Evolutionary conservation across 2,888 invertebrate genomes (phyloP).

Genomic region (Cosmia trapezina): DNA sequence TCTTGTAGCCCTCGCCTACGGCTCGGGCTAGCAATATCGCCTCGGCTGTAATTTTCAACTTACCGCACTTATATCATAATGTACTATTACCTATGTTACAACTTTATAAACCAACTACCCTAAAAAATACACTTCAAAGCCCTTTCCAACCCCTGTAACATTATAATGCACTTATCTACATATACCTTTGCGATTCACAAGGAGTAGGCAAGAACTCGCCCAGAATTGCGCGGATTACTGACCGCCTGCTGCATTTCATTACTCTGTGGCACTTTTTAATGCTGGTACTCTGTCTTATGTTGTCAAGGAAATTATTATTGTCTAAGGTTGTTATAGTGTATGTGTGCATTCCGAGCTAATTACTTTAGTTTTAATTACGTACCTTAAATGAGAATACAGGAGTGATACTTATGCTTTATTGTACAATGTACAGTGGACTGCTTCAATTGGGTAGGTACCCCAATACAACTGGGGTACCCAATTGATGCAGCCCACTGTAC

Average conservation of each 20-base stretch:
- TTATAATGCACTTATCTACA: conserved; percentile 46
- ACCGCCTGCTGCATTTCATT: conserved; percentile 53
- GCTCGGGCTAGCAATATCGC: no score
- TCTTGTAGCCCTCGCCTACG: no score
- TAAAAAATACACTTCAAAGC: conserved; percentile 23
- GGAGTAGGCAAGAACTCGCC: conserved; percentile 36
- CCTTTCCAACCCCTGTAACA: conserved; percentile 12
- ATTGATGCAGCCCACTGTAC: no score
- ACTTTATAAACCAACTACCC: neutral
- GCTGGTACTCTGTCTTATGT: neutral
- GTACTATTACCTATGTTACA: neutral
- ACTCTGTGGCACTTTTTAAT: conserved; percentile 43
- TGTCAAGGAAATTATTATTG: neutral
- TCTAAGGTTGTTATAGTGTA: neutral
- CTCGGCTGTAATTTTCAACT: no score
- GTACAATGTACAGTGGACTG: no score
- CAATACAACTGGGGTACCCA: no score
- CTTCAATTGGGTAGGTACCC: no score
- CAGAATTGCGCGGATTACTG: conserved; percentile 45
- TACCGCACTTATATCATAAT: no score
- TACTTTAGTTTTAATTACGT: no score
- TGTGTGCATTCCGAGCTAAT: no score
- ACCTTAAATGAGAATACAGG: no score
- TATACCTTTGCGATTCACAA: conserved; percentile 49
- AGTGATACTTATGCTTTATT: no score